Base-by-base conservation (phyloP, 2,113 vertebrate species). In the Cyprinodon tularosa region DNA sequence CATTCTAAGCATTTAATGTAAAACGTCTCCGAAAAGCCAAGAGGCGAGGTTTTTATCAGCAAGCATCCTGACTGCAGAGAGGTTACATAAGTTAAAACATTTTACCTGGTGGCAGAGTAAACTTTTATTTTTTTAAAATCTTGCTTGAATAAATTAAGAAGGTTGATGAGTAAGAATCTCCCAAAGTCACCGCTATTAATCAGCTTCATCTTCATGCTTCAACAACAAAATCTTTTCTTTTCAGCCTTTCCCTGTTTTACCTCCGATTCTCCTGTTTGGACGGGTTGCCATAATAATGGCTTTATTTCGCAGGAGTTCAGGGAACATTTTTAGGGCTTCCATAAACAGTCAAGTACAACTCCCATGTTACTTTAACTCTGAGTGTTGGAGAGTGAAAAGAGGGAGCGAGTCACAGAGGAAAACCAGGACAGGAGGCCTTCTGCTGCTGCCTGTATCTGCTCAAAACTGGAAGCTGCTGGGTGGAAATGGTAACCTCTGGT, bases 201-300 rank as follows among this genome's bases (percentile, higher is more conserved):
- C 10, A 66, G 11, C 20, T 39, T 9, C 40, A 29, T 10, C 48
- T 57, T 12, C 15, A 17, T 7, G 40, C 74, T 40, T 68, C 62
- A 2, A n/a, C n/a, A 48, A 74, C 50, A 40, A 48, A 50, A 20
- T 20, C 42, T 29, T 17, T 29, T 63, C 75, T 71, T 75, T 68
- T 62, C 36, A 29, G 1, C 47, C 3, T 17, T 48, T 61, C 40
- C 80, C 82, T 90, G 86, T 68, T 80, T 78, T 67, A 77, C 68
- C 70, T 90, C 78, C 17, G 3, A 1, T 62, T 47, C 73, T n/a
- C 61, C 29, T 88, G 86, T 90, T 92, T 91, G 76, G 89, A 89
- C 71, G 62, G 79, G 83, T 84, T 87, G 88, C 86, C 88, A 85
- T 87, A 88, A 87, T 82, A 90, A 77, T 66, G 62, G 81, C 77